phyloP scores from a whole-genome alignment of 2,113 vertebrate species.

The Sterna hirundo region DNA sequence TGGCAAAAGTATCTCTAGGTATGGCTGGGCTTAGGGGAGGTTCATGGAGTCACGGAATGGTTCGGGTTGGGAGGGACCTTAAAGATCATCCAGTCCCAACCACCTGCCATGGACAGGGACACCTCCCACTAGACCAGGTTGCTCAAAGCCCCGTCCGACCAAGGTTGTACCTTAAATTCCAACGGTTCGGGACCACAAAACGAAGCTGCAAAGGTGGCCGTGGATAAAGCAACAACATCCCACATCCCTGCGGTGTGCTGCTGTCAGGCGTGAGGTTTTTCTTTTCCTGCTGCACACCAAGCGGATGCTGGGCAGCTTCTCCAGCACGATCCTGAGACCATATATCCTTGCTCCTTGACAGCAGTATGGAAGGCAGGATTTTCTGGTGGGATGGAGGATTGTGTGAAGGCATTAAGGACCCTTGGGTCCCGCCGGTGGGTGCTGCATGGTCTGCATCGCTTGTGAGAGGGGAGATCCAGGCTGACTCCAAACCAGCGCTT shows the following conservation, averaged over 20 bases:
- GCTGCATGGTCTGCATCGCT: rapidly evolving
- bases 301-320: not conserved
- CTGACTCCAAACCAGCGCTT: not conserved
- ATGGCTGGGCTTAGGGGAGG: not conserved
- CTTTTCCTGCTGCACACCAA: not conserved
- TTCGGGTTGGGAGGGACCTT: not conserved
- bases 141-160: not conserved
- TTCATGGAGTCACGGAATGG: not conserved
- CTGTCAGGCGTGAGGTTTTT: not conserved
- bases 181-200: not conserved
- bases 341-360: not conserved
- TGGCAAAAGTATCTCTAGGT: not conserved
- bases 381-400: not conserved
- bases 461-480: not conserved
- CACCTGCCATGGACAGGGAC: not conserved
- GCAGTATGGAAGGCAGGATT: not conserved
- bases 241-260: not conserved
- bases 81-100: not conserved
- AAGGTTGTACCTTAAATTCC: not conserved
- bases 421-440: not conserved
- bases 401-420: too few relatives aligned
- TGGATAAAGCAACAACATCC: not conserved
- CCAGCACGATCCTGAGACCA: rapidly evolving
- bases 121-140: not conserved
- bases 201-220: rapidly evolving